A percentile compares a stretch with the other conserved stretches of the same genome.
Evolutionary conservation across 2,113 vertebrate genomes (phyloP).

Genomic region (Lophius piscatorius): DNA sequence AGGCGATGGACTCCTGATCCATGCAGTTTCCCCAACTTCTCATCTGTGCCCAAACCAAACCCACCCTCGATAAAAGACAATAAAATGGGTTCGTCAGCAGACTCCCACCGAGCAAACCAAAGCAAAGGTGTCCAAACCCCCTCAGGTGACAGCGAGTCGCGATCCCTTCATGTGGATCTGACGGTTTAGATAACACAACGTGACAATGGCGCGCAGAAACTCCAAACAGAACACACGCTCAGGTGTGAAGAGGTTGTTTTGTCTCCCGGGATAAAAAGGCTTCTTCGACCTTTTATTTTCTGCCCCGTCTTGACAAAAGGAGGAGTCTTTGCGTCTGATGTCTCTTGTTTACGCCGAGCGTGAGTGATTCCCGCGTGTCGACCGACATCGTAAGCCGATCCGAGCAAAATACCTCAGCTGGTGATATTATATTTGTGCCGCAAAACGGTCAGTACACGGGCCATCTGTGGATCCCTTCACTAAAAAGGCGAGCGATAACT

Average conservation of each 20-base stretch:
- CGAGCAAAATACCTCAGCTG: slow-evolving; percentile 35
- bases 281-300: slow-evolving; percentile 22
- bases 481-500: slow-evolving; percentile 66
- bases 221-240: slow-evolving; percentile 43
- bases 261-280: slow-evolving; percentile 68
- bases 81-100: slow-evolving; percentile 32
- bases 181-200: slow-evolving; percentile 52
- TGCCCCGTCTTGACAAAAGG: slow-evolving; percentile 29
- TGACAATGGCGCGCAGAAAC: slow-evolving; percentile 35
- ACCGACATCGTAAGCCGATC: slow-evolving; percentile 45
- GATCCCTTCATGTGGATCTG: slow-evolving; percentile 55
- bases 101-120: slow-evolving; percentile 50
- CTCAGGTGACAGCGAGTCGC: slow-evolving; percentile 36
- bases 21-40: neutral
- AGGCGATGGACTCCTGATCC: too few species aligned
- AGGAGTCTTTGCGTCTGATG: slow-evolving; percentile 39
- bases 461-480: slow-evolving; percentile 69
- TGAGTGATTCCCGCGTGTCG: slow-evolving; percentile 42
- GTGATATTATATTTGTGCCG: slow-evolving; percentile 59
- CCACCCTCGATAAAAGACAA: slow-evolving; percentile 15
- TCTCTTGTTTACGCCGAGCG: slow-evolving; percentile 54
- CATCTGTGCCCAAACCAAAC: slow-evolving; percentile 26
- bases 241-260: slow-evolving; percentile 71
- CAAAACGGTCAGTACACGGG: slow-evolving; percentile 60
- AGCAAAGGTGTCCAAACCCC: slow-evolving; percentile 23